Base-by-base conservation (phyloP, 2,888 invertebrate genomes). In the Caenorhabditis afra region DNA sequence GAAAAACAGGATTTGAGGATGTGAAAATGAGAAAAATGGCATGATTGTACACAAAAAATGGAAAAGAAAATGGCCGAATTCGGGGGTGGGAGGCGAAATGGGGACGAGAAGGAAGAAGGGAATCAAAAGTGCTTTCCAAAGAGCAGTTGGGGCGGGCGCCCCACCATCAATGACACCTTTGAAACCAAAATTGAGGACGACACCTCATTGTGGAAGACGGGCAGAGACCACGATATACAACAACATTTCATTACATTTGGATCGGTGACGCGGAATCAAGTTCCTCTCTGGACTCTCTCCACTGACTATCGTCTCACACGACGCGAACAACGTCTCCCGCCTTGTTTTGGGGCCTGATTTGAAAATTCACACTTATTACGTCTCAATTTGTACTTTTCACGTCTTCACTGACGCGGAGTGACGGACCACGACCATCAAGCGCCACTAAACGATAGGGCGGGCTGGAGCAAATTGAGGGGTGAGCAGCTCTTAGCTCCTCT, bases 191-290 rank as follows among this genome's bases (percentile, higher is more conserved):
- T 75, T 75, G 74, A 75, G 67, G 67, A 75, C 74, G 74, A 75
- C 66, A 75, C 62, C n/a, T n/a, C 61, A 75, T 66, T 75, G 67
- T 66, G 67, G 64, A 65, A 53, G 64, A 65, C 65, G 59, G 52
- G 74, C 59, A 75, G 66, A 74, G 66, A 74, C 68, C 52, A 50
- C 78, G 61, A 78, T 58, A 78, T 58, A 73, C 66, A 79, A 73
- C 71, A 79, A 79, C 79, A 79, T 75, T 75, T 79, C 79, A 79
- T 75, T 79, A 79, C 74, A 75, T 79, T 79, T 79, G 70, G 74
- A 79, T 79, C 79, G 73, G 57, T 79, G 79, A 65, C 74, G 79
- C 79, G 79, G 74, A 79, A 79, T 79, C 79, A 79, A 68, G 79
- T 79, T 79, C 74, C 74, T 58, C 58, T 70, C 58, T 76, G 64